Conservation (phyloP, 1,140 invertebrate species). For the Listronotus bonariensis region DNA sequence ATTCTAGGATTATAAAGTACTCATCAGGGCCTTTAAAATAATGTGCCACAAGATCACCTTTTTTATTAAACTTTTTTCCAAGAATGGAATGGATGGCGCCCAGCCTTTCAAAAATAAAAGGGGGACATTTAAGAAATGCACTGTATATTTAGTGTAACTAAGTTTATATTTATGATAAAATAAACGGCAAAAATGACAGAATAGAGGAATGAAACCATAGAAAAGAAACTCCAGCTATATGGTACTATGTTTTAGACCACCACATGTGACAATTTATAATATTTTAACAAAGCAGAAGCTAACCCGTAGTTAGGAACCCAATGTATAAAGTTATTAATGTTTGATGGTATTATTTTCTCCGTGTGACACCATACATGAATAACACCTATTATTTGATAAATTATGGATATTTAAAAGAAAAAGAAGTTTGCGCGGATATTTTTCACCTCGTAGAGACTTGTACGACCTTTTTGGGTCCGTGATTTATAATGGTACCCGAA, state of each 20-base stretch:
- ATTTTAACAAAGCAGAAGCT: constrained; percentile 51
- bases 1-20: too few species aligned
- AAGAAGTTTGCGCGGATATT: constrained; percentile 24
- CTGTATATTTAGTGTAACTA: too few species aligned
- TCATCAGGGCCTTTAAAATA: too few species aligned
- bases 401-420: constrained; percentile 32
- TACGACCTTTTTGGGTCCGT: constrained; percentile 32
- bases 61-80: too few species aligned
- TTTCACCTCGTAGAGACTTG: constrained; percentile 31
- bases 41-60: too few species aligned
- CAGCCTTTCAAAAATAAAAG: too few species aligned
- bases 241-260: constrained; percentile 43
- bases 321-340: constrained; percentile 53
- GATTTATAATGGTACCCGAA: constrained; percentile 29
- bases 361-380: constrained; percentile 30
- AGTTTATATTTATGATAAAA: constrained; percentile 13
- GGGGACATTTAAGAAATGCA: too few species aligned
- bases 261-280: constrained; percentile 54
- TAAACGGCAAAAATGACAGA: too few species aligned
- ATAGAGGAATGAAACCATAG: background rate
- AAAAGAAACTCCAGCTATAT: background rate
- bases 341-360: constrained; percentile 50
- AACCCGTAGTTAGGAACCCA: constrained; percentile 44
- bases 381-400: constrained; percentile 37
- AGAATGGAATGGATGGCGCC: too few species aligned